Base-by-base conservation (phyloP, 2,797 vertebrate species). In the Coccyzus lansbergi region DNA sequence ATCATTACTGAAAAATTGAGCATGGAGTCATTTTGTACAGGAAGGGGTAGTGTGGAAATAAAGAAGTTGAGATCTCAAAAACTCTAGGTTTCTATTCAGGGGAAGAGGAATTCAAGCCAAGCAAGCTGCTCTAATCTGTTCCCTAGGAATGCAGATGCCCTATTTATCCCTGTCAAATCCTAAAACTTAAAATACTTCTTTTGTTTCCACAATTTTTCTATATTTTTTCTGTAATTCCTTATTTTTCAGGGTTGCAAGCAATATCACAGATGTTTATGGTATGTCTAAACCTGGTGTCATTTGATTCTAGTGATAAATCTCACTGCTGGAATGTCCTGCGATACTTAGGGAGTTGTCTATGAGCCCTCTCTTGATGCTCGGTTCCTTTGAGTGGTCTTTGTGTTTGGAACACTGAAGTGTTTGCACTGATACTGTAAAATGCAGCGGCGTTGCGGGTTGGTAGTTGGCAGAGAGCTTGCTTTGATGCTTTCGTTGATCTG, bases 241-340 rank as follows among this genome's bases (percentile, higher is more conserved):
- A 20, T 44, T 93, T 88, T 84, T 53, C 28, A 53, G 24, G 34
- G 18, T 58, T 65, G 58, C 42, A 65, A 16, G 16, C 22, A 53
- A 5, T 53, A 34, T 22, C 76, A 3, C 8, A n/a, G 71, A 19
- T 3, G 4, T 46, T 67, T 31, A 49, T 0, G 0, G 33, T 56
- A 15, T 77, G 64, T 76, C 63, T 33, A 62, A 60, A 58, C 10
- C 24, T 48, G 26, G 12, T 49, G 14, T 86, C 24, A 51, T 83
- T 68, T 68, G 40, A 42, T 67, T 67, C 11, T 60, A 53, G 15
- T 33, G 29, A 36, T 88, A 74, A 93, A 28, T 67, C 12, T 59
- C 42, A 55, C 10, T 51, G 21, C 59, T 76, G 34, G 25, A 70
- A 58, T 38, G 19, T 24, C 29, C 53, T 76, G 29, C 26, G 75